Evolutionary conservation across 1,140 invertebrate species (phyloP).

Genomic region (Cylas formicarius): DNA sequence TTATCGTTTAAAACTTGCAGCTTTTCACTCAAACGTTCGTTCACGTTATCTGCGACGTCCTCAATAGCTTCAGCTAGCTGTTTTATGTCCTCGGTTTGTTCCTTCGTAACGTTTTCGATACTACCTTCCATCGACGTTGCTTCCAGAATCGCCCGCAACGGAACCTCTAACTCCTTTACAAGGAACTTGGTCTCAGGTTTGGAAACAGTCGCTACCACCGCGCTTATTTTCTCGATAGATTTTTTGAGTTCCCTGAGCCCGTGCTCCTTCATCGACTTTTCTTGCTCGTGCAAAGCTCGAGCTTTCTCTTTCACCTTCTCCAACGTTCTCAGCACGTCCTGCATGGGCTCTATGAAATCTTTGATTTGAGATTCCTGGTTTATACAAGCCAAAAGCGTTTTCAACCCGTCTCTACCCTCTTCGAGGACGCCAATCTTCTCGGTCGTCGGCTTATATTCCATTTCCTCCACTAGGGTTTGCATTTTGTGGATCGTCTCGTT

Average conservation of each 20-base stretch:
- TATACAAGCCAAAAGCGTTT: conserved; percentile 32
- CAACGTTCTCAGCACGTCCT: conserved; percentile 44
- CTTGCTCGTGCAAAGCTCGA: conserved; percentile 17
- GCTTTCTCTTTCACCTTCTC: conserved; percentile 41
- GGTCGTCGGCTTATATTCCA: conserved; percentile 17
- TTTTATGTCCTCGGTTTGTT: conserved; percentile 25
- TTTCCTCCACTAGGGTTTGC: conserved; percentile 21
- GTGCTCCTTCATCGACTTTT: conserved; percentile 35
- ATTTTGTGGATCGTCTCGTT: conserved; percentile 24
- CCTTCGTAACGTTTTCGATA: conserved; percentile 12
- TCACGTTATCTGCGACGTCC: conserved; percentile 17
- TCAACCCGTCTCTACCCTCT: conserved; percentile 26
- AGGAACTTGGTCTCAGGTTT: neutral
- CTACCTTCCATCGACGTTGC: conserved; percentile 5
- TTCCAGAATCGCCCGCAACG: conserved; percentile 28
- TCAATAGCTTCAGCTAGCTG: conserved; percentile 26
- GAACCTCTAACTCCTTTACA: conserved; percentile 17
- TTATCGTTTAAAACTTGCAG: conserved; percentile 25
- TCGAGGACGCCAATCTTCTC: conserved; percentile 24
- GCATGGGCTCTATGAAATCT: conserved; percentile 41
- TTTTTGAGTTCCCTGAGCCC: conserved; percentile 15
- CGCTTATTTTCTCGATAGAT: conserved; percentile 23
- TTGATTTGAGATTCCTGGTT: conserved; percentile 39
- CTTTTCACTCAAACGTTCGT: conserved; percentile 23
- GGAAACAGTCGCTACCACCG: neutral